Evolutionary conservation across 1,140 invertebrate genomes (phyloP).

Genomic region (Aethina tumida): DNA sequence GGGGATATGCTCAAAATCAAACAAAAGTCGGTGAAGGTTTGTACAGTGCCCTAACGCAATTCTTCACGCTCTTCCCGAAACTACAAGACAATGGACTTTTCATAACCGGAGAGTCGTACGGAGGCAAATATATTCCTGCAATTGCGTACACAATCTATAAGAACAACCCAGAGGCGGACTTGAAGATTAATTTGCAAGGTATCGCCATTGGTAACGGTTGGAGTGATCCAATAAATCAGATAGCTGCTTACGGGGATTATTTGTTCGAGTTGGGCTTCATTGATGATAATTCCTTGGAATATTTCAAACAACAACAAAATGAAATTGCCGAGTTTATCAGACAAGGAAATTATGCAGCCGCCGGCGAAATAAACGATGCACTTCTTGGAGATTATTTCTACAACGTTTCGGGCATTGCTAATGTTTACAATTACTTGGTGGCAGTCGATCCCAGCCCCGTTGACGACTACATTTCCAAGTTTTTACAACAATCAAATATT

Average conservation of each 20-base stretch:
- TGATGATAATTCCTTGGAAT: constrained; percentile 46
- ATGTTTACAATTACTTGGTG: constrained; percentile 57
- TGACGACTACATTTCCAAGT: constrained; percentile 40
- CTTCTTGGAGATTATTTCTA: constrained; percentile 56
- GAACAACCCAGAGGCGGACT: constrained; percentile 46
- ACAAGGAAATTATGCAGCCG: constrained; percentile 45
- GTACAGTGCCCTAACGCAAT: constrained; percentile 54
- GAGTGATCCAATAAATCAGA: constrained; percentile 64
- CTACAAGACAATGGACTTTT: constrained; percentile 54
- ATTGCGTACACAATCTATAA: constrained; percentile 61
- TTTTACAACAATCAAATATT: constrained; percentile 45
- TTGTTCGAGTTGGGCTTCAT: constrained; percentile 66
- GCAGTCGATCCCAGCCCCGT: too few species aligned
- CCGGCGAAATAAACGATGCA: constrained; percentile 52
- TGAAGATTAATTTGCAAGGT: constrained; percentile 58
- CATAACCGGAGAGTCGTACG: constrained; percentile 77
- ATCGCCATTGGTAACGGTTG: constrained; percentile 78
- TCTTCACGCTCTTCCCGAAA: constrained; percentile 59
- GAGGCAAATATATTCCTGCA: constrained; percentile 70
- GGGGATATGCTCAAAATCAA: constrained; percentile 52
- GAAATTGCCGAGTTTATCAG: constrained; percentile 46
- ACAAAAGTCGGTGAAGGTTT: constrained; percentile 52
- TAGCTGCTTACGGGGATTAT: constrained; percentile 57
- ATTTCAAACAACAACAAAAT: constrained; percentile 47
- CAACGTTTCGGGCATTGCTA: too few species aligned